Base-by-base conservation (phyloP, 2,888 invertebrate species). In the Tigriopus californicus region DNA sequence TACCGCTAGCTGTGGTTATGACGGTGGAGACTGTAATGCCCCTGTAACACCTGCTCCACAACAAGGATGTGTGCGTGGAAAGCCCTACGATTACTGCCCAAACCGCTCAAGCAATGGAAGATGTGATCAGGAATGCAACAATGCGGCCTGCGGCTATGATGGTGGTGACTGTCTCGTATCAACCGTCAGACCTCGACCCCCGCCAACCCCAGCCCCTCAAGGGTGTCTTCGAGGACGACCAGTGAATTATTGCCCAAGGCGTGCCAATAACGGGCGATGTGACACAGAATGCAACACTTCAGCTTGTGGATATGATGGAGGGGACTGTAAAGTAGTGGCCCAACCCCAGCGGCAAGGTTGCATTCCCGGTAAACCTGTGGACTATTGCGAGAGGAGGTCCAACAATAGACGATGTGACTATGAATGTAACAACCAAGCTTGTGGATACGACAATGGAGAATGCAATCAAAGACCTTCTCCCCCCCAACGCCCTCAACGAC, bases 1-100 rank as follows among this genome's bases (percentile, higher is more conserved):
- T 18, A 55, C 42, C 8, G 10, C 5, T 15, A n/a, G 10, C 12
- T 55, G 55, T 55, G 42, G 25, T 2, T 55, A 40, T 40, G 55
- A 55, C n/a, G 41, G 52, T 20, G 52, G 52, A 12, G 52, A 51
- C n/a, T 51, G 52, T 22, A 25, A 51, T 33, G 33, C 33, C 33
- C 33, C 33, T 5, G 33, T 33, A 8, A 33, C 33, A 3, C 3
- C 33, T 33, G 4, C 33, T 33, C 4, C 33, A 5, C 33, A 3
- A 3, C 33, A 33, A 33, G 33, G 33, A 33, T 33, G 33, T 33
- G 4, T 33, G 4, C 33, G 33, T 33, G 33, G 33, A 33, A 33
- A 8, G 8, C 33, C 33, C 8, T 33, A 33, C 8, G 33, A 33
- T 8, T 33, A 33, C 8, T 33, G 33, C 33, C 33, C 33, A 8